A percentile compares a stretch with the other conserved stretches of the same genome.
These are phyloP conservation scores for Paracanthobrama guichenoti DNA, from an alignment of 2,113 vertebrate species.

Conservation along the genomic window DNA sequence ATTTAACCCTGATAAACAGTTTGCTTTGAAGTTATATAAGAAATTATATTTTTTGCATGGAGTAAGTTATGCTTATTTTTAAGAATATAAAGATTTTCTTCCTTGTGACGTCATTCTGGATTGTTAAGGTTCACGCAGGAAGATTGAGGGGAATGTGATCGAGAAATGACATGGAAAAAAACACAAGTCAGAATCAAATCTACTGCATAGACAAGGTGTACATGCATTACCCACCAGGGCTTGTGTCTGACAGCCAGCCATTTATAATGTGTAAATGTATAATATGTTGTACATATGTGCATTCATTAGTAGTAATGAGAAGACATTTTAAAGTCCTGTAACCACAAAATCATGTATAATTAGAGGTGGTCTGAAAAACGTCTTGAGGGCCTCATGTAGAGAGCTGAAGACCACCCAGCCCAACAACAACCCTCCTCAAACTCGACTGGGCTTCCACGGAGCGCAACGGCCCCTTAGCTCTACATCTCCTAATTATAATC, in stretches of 20 bases:
- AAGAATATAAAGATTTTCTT: background rate
- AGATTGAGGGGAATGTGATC: no score
- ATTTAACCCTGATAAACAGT: background rate
- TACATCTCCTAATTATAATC: constrained; percentile 46
- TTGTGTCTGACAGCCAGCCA: background rate
- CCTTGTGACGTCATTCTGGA: no score
- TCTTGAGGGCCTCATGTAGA: background rate
- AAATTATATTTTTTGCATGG: no score
- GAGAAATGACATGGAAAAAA: no score
- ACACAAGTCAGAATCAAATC: no score
- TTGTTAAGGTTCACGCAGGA: no score
- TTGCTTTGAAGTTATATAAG: background rate
- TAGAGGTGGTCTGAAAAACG: constrained; percentile 8
- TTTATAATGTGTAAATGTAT: background rate
- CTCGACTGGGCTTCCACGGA: constrained; percentile 18
- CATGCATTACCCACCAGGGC: background rate
- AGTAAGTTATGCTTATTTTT: background rate
- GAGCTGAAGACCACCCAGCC: constrained; percentile 43
- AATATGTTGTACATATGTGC: background rate
- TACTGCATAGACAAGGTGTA: background rate
- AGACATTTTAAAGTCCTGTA: background rate
- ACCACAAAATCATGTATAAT: constrained; percentile 2
- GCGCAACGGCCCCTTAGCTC: constrained; percentile 46
- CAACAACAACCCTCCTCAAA: constrained; percentile 1
- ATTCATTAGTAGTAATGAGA: constrained; percentile 6